These are phyloP conservation scores for Larimichthys crocea DNA, from an alignment of 2,113 vertebrate species.

Conservation along the genomic window DNA sequence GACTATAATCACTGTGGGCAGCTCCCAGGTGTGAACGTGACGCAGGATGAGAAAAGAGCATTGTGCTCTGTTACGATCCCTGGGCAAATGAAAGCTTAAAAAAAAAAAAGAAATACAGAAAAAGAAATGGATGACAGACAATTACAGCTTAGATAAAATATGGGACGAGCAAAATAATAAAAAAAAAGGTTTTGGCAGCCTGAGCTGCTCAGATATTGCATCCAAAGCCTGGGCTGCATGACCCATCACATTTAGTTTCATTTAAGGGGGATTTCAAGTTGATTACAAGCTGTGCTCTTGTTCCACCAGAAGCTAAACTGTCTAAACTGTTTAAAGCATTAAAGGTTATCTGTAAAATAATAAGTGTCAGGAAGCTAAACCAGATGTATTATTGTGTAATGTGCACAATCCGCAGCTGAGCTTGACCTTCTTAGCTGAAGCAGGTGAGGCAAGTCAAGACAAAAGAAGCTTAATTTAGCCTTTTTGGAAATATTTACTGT, in stretches of 20 bases:
- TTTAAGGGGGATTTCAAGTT: constrained; percentile 19
- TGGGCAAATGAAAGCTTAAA: not conserved
- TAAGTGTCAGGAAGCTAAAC: constrained; percentile 16
- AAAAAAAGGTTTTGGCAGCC: not conserved
- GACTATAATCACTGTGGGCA: constrained; percentile 50
- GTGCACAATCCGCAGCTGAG: constrained; percentile 5
- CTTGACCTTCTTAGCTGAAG: not conserved
- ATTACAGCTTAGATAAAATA: constrained; percentile 12
- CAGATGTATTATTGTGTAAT: not conserved
- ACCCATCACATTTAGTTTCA: constrained; percentile 18
- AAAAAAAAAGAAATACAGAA: not conserved
- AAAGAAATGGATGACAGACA: not conserved
- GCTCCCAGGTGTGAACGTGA: constrained; percentile 49
- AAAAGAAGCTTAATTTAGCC: not conserved
- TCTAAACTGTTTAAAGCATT: constrained; percentile 5
- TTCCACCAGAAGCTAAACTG: not conserved
- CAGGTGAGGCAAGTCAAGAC: not conserved
- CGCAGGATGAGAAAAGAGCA: constrained; percentile 13
- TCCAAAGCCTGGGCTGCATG: not conserved
- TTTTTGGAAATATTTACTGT: not conserved
- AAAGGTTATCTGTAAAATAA: constrained; percentile 18
- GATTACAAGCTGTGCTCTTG: not conserved
- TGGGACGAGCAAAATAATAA: not conserved
- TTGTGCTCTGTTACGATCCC: constrained; percentile 7
- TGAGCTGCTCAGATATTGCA: not conserved